Evolutionary conservation across 2,888 invertebrate species (phyloP).

Genomic region (Plagiodera versicolora): DNA sequence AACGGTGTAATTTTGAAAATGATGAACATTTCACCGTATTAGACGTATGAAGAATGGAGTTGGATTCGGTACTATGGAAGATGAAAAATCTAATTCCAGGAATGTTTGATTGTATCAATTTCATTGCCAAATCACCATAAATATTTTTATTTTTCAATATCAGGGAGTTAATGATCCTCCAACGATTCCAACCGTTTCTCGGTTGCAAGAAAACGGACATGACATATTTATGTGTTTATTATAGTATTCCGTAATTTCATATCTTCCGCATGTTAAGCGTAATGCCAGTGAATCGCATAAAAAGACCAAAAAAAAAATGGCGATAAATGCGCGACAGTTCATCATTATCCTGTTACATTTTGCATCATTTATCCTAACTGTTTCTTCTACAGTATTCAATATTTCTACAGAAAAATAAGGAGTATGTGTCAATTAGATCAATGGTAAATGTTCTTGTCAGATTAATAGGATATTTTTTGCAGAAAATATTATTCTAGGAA

Average conservation of each 20-base stretch:
- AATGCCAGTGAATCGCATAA: constrained; percentile 5
- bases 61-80: too few species aligned
- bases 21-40: too few species aligned
- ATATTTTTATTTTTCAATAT: too few species aligned
- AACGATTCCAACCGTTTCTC: not conserved
- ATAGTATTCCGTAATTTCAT: not conserved
- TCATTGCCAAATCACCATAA: too few species aligned
- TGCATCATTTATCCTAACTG: constrained; percentile 12
- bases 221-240: not conserved
- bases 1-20: too few species aligned
- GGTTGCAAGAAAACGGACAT: not conserved
- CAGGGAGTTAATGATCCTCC: too few species aligned
- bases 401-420: not conserved
- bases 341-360: constrained; percentile 9
- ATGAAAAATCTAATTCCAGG: too few species aligned
- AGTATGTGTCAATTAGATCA: constrained; percentile 13
- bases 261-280: constrained; percentile 1
- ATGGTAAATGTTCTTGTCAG: not conserved
- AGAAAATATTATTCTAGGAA: not conserved
- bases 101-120: too few species aligned
- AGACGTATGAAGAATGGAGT: too few species aligned
- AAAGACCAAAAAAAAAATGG: constrained; percentile 10
- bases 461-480: not conserved
- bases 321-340: constrained; percentile 11
- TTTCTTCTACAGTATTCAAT: constrained; percentile 5